Conservation (phyloP, 2,797 vertebrate species). For the Adelosebastes latens region DNA sequence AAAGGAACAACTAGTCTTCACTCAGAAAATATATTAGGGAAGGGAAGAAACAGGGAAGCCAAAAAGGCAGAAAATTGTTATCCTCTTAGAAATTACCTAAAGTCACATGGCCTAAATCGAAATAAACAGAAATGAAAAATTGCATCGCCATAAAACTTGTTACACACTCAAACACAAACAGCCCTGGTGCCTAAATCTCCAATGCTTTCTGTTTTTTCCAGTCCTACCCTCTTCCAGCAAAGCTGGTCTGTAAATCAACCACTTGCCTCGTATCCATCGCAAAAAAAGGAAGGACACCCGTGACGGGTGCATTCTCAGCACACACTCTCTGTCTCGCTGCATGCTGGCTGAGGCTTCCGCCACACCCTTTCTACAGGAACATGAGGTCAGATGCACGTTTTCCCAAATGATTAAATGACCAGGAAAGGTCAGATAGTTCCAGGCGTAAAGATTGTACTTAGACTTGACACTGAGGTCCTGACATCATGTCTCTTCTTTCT, state of each 20-base stretch:
- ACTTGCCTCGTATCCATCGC: slow-evolving; percentile 77
- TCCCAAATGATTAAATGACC: slow-evolving; percentile 15
- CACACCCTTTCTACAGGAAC: slow-evolving; percentile 42
- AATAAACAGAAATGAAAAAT: neutral
- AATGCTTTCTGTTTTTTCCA: neutral
- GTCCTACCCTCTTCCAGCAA: neutral
- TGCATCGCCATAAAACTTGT: neutral
- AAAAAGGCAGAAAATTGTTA: neutral
- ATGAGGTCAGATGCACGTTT: slow-evolving; percentile 21
- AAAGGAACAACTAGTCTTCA: neutral
- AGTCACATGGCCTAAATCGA: neutral
- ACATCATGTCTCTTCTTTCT: slow-evolving; percentile 30
- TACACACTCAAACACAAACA: slow-evolving; percentile 10
- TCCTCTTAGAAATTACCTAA: neutral
- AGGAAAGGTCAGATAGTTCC: slow-evolving; percentile 13
- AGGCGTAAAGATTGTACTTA: neutral
- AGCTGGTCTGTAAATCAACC: neutral
- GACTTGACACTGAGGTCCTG: neutral
- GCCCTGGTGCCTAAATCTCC: neutral
- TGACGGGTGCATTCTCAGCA: slow-evolving; percentile 58
- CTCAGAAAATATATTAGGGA: neutral
- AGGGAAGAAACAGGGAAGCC: neutral
- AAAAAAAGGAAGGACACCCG: slow-evolving; percentile 73
- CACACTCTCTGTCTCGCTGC: slow-evolving; percentile 59
- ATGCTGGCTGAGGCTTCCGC: slow-evolving; percentile 56